Conservation (phyloP, 2,113 vertebrate genomes). For the Amblyopsis rosae region DNA sequence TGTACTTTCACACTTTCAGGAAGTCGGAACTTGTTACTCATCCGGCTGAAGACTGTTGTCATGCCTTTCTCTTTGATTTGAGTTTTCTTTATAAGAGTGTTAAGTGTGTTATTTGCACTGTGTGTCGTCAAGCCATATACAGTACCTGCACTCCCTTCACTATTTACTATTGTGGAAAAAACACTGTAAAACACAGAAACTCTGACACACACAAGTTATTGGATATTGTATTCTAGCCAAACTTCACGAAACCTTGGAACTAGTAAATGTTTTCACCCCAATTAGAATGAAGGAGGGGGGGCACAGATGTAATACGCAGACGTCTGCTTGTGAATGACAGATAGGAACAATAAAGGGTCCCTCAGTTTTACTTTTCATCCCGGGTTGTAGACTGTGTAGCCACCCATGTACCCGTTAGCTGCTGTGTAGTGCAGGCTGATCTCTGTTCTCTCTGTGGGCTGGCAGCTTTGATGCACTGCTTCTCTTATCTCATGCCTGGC, state of each 20-base stretch:
- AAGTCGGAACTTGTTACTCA: slow-evolving; percentile 61
- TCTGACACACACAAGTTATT: slow-evolving; percentile 43
- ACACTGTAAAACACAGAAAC: background rate
- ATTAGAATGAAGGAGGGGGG: slow-evolving; percentile 25
- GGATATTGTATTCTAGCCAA: slow-evolving; percentile 34
- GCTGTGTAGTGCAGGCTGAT: slow-evolving; percentile 64
- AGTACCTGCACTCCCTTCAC: slow-evolving; percentile 36
- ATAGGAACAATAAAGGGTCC: slow-evolving; percentile 61
- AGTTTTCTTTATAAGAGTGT: slow-evolving; percentile 45
- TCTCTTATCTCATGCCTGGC: slow-evolving; percentile 80
- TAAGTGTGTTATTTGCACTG: background rate
- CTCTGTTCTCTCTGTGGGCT: slow-evolving; percentile 76
- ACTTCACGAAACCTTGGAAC: slow-evolving; percentile 44
- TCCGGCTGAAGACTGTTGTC: slow-evolving; percentile 53
- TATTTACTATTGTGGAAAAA: slow-evolving; percentile 20
- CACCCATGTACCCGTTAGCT: slow-evolving; percentile 39
- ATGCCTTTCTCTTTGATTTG: slow-evolving; percentile 44
- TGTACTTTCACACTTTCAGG: slow-evolving; percentile 61
- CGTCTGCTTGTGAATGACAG: slow-evolving; percentile 50
- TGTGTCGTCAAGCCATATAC: slow-evolving; percentile 4
- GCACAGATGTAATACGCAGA: slow-evolving; percentile 28
- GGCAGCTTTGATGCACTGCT: slow-evolving; percentile 77
- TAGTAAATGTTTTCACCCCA: slow-evolving; percentile 27
- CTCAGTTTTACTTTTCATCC: slow-evolving; percentile 35
- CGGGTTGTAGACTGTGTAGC: slow-evolving; percentile 43